Evolutionary conservation across 1,140 invertebrate species (phyloP), one percentile per base, ranked within the genome.

Genomic region (Heliconius nattereri): DNA sequence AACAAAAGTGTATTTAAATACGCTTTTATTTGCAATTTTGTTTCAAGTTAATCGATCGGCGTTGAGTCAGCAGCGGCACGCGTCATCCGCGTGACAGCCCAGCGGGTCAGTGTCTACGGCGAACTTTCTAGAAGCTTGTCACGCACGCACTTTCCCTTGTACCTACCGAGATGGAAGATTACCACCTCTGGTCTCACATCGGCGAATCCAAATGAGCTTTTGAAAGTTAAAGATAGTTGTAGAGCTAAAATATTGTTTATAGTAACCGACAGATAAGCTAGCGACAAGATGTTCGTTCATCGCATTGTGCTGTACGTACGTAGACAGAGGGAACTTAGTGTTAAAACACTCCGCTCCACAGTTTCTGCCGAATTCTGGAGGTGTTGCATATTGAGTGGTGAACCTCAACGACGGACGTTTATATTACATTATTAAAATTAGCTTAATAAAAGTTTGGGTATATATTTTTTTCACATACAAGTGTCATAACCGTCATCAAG

Each of bases 31-130:
- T 52, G 49, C 19, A 52, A 52, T 52, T 52, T 52, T 52, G 19
- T 52, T 57, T 8, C 6, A 52, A 52, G 49, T 20, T 45, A 52
- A 19, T 52, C 54, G n/a, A 66, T 16, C 60, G 26, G 23, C 60
- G 16, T 66, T 66, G 60, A 66, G 60, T 66, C 60, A 66, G 60
- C 60, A 16, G 29, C 3, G 20, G 54, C 88, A 87, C 85, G 88
- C 87, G 83, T 83, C 85, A 73, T 32, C 81, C 84, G 87, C 87
- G 86, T 89, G 87, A 84, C 85, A 81, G 70, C 35, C 75, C 57
- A 75, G 52, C 83, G 66, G 85, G 84, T 86, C 85, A 86, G 82
- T 86, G 84, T 83, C 87, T 83, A 66, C 60, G 32, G 29, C 60
- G 73, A 75, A 75, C 78, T 79, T 79, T 79, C 78, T 79, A 79